Evolutionary conservation across 2,888 invertebrate genomes (phyloP), one percentile per base, ranked within the genome.

Genomic region (Eupithecia pulchellata): DNA sequence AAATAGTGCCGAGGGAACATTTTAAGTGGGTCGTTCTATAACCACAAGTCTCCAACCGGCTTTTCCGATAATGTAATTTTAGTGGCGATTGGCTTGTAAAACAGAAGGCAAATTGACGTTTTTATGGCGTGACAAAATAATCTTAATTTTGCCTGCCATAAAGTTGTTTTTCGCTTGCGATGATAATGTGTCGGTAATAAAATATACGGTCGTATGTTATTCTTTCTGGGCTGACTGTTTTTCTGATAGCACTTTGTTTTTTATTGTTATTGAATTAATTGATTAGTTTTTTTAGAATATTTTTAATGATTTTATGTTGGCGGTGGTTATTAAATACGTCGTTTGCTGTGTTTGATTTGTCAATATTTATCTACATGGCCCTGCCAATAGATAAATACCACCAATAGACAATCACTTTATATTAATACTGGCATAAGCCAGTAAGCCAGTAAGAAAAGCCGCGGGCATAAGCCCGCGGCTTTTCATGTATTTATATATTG

Each of bases 1-100:
- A 80, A 84, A 81, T 83, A 83, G 81, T 82, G 79, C 78, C 81
- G 72, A 70, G 80, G 82, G 84, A 75, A 77, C 79, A 77, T 82
- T 82, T 80, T 76, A 81, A 78, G 79, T 78, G 70, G 78, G 72
- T 73, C 77, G 78, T 83, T 81, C 81, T 80, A 82, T 82, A 80
- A 83, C 82, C 79, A 75, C 72, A 78, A 76, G 70, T 68, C 73
- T 65, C 72, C 64, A 47, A 72, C 71, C 66, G 69, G 74, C 71
- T 70, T 72, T 71, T 63, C 77, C 72, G 75, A 78, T 78, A 77
- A 75, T 75, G 78, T 72, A 73, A 75, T 78, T 75, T 71, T 68
- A 71, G 68, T 64, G 72, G 66, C 68, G 58, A 78, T 77, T 75
- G 75, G 72, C 74, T 75, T 76, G 74, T 78, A 69, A 76, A 75